Base-by-base conservation (phyloP, 2,113 vertebrate species). In the Epinephelus lanceolatus region DNA sequence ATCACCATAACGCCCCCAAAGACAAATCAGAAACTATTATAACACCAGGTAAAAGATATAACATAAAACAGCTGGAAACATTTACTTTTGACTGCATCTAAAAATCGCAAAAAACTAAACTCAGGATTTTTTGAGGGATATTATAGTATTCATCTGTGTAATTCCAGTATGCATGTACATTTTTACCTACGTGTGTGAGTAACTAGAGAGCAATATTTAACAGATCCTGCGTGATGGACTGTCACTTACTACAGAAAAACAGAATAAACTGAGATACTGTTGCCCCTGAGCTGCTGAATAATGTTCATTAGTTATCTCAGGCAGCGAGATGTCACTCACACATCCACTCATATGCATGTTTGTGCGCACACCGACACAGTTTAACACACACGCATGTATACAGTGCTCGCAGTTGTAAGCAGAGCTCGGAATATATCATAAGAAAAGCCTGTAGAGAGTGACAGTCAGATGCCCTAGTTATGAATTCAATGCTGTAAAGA, bases 291-390 rank as follows among this genome's bases (percentile, higher is more conserved):
- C 69, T 63, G 68, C 18, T 23, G 71, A 76, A 82, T 87, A 69
- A 85, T 72, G 33, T 88, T 91, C 72, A 59, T 74, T 70, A 73
- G 72, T 76, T 73, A 62, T 75, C 67, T 78, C 57, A 59, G 25
- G 49, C 45, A 42, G 33, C 4, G 33, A 68, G 37, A 65, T 69
- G 76, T 77, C 85, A 73, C 71, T 85, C 74, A 84, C 53, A 80
- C 14, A 33, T 49, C 30, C 67, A 37, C 52, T 11, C 49, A n/a
- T 53, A 76, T 57, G 30, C 45, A 66, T 5, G 23, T 17, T 53
- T 18, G 49, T 13, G 47, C 33, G 61, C 40, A 60, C 52, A 49
- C 3, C 63, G 23, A 56, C 74, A 42, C 49, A 21, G n/a, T 13
- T 45, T 42, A 45, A 56, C 5, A 76, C 49, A 53, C 19, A 57